Evolutionary conservation across 2,888 invertebrate genomes (phyloP).

Genomic region (Aphodius granarius): DNA sequence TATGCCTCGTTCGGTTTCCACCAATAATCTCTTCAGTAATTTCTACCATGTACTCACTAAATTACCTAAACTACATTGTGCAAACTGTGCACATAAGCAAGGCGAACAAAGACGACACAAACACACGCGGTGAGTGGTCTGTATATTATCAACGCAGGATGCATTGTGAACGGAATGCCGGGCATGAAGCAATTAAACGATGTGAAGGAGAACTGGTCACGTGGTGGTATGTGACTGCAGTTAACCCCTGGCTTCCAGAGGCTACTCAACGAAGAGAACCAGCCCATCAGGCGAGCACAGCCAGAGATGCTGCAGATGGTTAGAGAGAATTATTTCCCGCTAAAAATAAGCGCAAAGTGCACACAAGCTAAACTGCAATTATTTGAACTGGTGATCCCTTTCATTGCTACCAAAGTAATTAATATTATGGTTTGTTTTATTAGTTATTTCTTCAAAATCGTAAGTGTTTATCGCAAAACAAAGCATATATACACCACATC

Average conservation of each 20-base stretch:
- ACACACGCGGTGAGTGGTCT: background rate
- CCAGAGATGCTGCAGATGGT: background rate
- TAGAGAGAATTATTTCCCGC: background rate
- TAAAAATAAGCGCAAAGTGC: background rate
- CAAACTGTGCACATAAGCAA: background rate
- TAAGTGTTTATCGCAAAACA: too few relatives aligned
- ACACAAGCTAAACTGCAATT: background rate
- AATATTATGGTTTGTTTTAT: background rate
- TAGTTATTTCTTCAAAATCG: too few relatives aligned
- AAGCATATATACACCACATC: too few relatives aligned
- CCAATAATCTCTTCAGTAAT: too few relatives aligned
- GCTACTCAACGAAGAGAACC: background rate
- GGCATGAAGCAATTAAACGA: slow-evolving; percentile 19
- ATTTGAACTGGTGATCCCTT: background rate
- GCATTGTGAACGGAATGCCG: slow-evolving; percentile 17
- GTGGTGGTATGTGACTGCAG: slow-evolving; percentile 24
- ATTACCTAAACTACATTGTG: too few relatives aligned
- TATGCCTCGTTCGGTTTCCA: too few relatives aligned
- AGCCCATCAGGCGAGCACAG: background rate
- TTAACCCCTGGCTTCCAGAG: slow-evolving; percentile 18
- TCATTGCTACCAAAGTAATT: background rate
- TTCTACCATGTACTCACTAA: too few relatives aligned
- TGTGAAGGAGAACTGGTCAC: slow-evolving; percentile 25
- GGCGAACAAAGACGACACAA: background rate
- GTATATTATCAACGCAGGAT: background rate